Conservation (phyloP, 2,888 invertebrate genomes). For the Drosophila imparisetae region DNA sequence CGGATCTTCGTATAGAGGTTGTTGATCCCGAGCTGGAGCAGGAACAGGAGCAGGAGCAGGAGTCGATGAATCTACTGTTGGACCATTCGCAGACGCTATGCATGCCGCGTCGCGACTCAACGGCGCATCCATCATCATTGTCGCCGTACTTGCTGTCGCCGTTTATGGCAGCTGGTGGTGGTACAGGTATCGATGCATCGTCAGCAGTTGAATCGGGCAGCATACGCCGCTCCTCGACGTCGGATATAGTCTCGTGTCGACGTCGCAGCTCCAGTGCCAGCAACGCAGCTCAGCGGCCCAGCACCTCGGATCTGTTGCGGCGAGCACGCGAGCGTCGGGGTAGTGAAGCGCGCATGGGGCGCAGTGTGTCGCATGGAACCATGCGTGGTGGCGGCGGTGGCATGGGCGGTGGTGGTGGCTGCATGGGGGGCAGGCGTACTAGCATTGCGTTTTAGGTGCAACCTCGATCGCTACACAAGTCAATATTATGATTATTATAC, state of each 20-base stretch:
- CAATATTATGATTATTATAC: constrained; percentile 2
- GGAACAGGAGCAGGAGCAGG: constrained; percentile 38
- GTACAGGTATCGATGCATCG: constrained; percentile 8
- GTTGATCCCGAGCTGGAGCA: constrained; percentile 76
- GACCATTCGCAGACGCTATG: constrained; percentile 83
- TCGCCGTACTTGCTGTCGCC: constrained; percentile 84
- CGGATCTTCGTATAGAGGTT: constrained; percentile 82
- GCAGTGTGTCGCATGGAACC: constrained; percentile 84
- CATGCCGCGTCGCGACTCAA: constrained; percentile 73
- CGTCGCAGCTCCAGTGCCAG: constrained; percentile 75
- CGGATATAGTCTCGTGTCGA: constrained; percentile 83
- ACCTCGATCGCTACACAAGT: neutral
- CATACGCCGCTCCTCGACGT: constrained; percentile 84
- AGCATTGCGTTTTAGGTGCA: constrained; percentile 83
- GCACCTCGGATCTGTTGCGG: constrained; percentile 83
- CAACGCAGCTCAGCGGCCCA: constrained; percentile 81
- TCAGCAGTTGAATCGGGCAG: constrained; percentile 60
- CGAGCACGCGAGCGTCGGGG: constrained; percentile 84
- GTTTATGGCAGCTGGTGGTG: constrained; percentile 46
- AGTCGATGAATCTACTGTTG: constrained; percentile 79
- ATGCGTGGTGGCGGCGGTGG: constrained; percentile 70
- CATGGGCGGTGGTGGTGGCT: constrained; percentile 69
- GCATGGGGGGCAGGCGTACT: constrained; percentile 82
- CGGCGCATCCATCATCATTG: constrained; percentile 49
- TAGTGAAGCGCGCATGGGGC: constrained; percentile 83